phyloP scores from a whole-genome alignment of 2,888 invertebrate genomes.

The Drosophila longiperda region DNA sequence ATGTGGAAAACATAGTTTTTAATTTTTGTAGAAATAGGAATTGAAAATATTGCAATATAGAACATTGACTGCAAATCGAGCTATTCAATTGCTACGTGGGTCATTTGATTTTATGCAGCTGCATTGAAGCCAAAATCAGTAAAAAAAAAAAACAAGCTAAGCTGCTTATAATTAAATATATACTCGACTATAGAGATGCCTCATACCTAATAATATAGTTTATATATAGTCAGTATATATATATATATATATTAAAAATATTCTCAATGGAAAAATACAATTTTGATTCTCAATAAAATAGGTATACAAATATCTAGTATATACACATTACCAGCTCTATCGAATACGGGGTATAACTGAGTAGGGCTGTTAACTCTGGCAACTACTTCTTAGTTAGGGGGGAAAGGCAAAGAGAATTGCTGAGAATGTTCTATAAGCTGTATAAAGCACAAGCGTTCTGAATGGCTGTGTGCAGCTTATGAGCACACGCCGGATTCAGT shows the following conservation, averaged over 20 bases:
- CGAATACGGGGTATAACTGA: constrained; percentile 6
- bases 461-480: constrained; percentile 48
- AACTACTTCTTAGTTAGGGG: constrained; percentile 12
- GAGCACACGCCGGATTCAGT: constrained; percentile 43
- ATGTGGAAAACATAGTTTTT: constrained; percentile 31
- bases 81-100: constrained; percentile 69
- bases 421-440: constrained; percentile 68
- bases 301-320: not conserved
- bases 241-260: not conserved
- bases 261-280: not conserved
- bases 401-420: constrained; percentile 36
- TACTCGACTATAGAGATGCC: not conserved
- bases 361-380: constrained; percentile 7
- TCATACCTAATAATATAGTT: not conserved
- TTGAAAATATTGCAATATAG: constrained; percentile 58
- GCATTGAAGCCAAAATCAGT: constrained; percentile 36
- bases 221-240: too few relatives aligned
- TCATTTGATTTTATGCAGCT: constrained; percentile 70
- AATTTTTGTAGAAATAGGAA: constrained; percentile 40
- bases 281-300: not conserved
- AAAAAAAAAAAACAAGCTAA: not conserved
- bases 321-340: not conserved
- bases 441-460: constrained; percentile 49
- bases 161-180: not conserved
- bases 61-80: constrained; percentile 66